These are phyloP conservation scores for Drosophila arizonae DNA, from an alignment of 1,140 invertebrate species.

Conservation along the genomic window DNA sequence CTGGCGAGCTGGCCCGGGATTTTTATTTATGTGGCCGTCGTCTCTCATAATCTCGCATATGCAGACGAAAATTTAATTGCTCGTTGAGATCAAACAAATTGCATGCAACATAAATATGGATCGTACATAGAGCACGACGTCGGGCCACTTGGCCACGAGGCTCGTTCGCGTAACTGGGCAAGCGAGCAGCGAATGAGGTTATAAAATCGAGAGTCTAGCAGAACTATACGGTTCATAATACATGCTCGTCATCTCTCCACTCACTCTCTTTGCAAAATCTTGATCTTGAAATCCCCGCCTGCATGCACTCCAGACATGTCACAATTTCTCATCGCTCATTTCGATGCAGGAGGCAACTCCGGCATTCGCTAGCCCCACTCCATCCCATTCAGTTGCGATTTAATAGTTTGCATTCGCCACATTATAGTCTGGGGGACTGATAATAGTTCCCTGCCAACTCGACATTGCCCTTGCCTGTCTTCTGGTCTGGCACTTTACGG, in stretches of 20 bases:
- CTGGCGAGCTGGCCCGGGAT: constrained; percentile 5
- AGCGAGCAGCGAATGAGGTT: constrained; percentile 44
- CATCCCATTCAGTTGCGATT: background rate
- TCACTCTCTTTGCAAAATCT: constrained; percentile 16
- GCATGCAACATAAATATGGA: constrained; percentile 79
- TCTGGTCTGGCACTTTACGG: constrained; percentile 55
- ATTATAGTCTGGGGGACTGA: constrained; percentile 34
- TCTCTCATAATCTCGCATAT: constrained; percentile 39
- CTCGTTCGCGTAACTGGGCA: constrained; percentile 1
- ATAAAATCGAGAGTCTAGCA: constrained; percentile 46
- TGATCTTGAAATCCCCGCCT: constrained; percentile 64
- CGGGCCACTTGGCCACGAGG: constrained; percentile 22
- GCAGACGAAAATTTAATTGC: constrained; percentile 73
- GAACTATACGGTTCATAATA: constrained; percentile 16
- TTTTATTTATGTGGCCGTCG: constrained; percentile 21
- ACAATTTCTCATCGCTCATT: constrained; percentile 75
- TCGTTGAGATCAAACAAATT: constrained; percentile 78
- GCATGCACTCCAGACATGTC: constrained; percentile 57
- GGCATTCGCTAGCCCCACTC: background rate
- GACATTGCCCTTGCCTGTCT: background rate
- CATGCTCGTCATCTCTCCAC: constrained; percentile 20
- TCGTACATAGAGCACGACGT: constrained; percentile 5
- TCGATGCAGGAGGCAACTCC: constrained; percentile 66
- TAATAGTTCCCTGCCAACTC: constrained; percentile 39
- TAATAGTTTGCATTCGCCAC: constrained; percentile 30